These are phyloP conservation scores for Pandemis cinnamomeana DNA, from an alignment of 2,888 invertebrate species.

Conservation along the genomic window DNA sequence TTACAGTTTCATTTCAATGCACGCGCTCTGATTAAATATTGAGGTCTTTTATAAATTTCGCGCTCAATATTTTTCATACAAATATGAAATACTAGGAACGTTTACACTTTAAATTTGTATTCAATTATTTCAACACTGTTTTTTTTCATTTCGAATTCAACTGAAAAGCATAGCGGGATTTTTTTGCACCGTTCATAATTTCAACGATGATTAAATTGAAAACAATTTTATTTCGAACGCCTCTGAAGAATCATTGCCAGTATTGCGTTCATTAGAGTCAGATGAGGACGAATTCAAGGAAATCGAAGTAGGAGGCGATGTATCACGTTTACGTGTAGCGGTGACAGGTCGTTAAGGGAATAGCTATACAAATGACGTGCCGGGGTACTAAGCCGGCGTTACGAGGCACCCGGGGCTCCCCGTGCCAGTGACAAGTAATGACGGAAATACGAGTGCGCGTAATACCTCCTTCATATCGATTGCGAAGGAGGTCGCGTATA, in stretches of 20 bases:
- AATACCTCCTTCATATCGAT: background rate
- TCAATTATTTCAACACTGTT: background rate
- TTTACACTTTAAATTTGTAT: background rate
- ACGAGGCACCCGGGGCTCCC: background rate
- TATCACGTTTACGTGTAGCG: conserved; percentile 48
- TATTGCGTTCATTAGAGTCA: conserved; percentile 24
- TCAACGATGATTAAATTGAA: background rate
- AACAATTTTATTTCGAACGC: background rate
- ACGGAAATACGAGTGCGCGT: conserved; percentile 39
- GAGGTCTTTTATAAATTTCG: background rate
- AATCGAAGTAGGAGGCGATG: conserved; percentile 46
- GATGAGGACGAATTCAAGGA: conserved; percentile 38
- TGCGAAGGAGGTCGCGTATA: background rate
- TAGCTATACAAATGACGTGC: conserved; percentile 47
- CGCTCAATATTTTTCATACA: background rate
- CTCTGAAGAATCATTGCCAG: background rate
- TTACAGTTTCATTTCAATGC: background rate
- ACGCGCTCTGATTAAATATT: background rate
- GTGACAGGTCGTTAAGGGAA: conserved; percentile 52
- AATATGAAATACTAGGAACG: background rate
- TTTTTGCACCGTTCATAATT: background rate
- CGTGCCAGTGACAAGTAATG: conserved; percentile 39
- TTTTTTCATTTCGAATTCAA: background rate
- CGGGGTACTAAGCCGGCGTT: conserved; percentile 23
- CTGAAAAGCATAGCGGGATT: background rate